Percentiles rank a stretch among this genome's conserved stretches.
phyloP scores from a whole-genome alignment of 2,113 vertebrate genomes.

The Carassius gibelio region DNA sequence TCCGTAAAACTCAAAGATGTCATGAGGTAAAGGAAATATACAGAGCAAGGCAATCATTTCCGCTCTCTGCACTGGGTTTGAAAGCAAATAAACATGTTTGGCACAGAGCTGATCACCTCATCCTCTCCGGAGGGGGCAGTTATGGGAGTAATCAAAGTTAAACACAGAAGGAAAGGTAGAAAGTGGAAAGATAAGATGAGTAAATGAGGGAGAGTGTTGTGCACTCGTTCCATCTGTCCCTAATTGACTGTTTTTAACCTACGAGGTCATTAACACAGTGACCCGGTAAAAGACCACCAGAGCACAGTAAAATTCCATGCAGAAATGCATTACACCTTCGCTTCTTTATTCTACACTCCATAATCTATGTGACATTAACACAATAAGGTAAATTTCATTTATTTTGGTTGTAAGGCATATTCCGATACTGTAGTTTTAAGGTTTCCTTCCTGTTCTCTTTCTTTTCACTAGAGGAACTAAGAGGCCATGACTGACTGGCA shows the following conservation, averaged over 20 bases:
- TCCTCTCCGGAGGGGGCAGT: neutral
- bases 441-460: neutral
- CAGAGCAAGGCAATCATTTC: constrained; percentile 3
- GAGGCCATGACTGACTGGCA: constrained; percentile 67
- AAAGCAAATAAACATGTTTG: constrained; percentile 39
- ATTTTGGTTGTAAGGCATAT: neutral
- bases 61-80: neutral
- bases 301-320: constrained; percentile 9
- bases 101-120: neutral
- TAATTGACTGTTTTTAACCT: constrained; percentile 59
- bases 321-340: neutral
- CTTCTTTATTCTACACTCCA: constrained; percentile 9
- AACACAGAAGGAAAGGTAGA: constrained; percentile 27
- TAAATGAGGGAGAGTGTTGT: constrained; percentile 30
- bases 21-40: neutral
- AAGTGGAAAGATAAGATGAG: constrained; percentile 45
- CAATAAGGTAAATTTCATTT: neutral
- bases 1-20: neutral
- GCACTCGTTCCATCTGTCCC: constrained; percentile 62
- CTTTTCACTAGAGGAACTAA: constrained; percentile 31
- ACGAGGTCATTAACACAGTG: constrained; percentile 42
- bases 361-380: neutral
- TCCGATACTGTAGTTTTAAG: neutral
- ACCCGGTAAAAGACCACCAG: neutral
- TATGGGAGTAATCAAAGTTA: constrained; percentile 14